Conservation (phyloP, 2,797 vertebrate genomes). For the Distichodus sexfasciatus region DNA sequence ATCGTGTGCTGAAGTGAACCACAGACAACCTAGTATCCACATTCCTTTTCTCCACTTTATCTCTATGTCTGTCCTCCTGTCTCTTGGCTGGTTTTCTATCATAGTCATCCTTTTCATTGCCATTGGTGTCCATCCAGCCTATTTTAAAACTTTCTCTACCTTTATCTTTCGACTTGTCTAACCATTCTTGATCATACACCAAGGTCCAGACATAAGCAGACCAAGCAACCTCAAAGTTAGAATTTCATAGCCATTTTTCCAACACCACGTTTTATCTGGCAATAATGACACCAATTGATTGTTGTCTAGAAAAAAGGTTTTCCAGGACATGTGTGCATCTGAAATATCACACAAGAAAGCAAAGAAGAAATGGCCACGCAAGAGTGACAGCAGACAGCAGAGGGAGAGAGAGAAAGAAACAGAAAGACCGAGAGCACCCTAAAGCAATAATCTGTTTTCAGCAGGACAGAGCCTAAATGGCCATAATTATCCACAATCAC, state of each 20-base stretch:
- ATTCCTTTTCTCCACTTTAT: neutral
- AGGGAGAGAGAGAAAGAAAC: neutral
- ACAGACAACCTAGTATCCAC: neutral
- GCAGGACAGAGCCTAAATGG: constrained; percentile 36
- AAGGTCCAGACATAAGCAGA: neutral
- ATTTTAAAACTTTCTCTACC: neutral
- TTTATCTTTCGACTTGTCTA: neutral
- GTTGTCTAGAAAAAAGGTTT: no score
- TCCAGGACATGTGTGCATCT: no score
- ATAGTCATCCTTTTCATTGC: neutral
- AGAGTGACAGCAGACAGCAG: neutral
- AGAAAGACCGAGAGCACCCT: constrained; percentile 18
- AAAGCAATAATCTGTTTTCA: constrained; percentile 47
- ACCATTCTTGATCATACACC: neutral
- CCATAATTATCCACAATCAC: constrained; percentile 50
- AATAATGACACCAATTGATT: no score
- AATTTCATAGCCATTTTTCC: no score
- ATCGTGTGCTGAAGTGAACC: neutral
- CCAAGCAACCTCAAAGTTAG: no score
- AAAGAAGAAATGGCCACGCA: no score
- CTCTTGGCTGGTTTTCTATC: neutral
- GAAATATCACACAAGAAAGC: no score
- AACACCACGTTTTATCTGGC: no score
- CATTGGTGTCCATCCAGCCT: neutral
- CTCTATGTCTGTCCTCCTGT: neutral